Evolutionary conservation across 2,113 vertebrate species (phyloP).

Genomic region (Cryptoleucopteryx plumbea): DNA sequence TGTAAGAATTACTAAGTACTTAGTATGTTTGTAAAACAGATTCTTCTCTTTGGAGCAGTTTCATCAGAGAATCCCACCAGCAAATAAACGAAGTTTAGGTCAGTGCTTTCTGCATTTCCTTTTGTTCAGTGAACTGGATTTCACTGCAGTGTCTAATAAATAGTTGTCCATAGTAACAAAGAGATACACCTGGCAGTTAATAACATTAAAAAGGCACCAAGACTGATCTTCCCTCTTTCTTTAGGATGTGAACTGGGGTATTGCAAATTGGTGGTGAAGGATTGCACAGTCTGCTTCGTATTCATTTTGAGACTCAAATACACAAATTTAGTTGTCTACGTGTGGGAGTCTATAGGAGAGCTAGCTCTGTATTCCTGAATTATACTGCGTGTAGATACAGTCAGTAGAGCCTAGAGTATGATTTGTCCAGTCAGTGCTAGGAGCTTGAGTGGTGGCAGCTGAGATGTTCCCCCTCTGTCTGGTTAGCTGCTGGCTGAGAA

Average conservation of each 20-base stretch:
- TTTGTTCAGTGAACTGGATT: not conserved
- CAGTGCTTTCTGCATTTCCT: not conserved
- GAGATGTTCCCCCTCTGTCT: not conserved
- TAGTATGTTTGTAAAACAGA: not conserved
- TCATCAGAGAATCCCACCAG: not conserved
- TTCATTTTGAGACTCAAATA: not conserved
- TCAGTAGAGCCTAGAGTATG: not conserved
- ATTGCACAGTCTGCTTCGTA: not conserved
- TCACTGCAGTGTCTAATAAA: not conserved
- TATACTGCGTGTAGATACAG: not conserved
- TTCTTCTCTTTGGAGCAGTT: not conserved
- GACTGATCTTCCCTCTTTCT: not conserved
- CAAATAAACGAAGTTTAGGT: not conserved
- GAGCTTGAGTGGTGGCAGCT: not conserved
- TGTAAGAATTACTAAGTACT: not conserved
- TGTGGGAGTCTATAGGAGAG: not conserved
- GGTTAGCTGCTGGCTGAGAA: not conserved
- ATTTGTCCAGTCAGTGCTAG: not conserved
- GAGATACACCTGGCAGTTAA: not conserved
- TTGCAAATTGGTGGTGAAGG: not conserved
- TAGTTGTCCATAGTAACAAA: not conserved
- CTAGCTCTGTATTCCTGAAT: not conserved
- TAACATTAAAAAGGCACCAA: not conserved
- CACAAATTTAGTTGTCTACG: not conserved
- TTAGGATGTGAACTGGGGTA: not conserved